Base-by-base conservation (phyloP, 2,888 invertebrate genomes). In the Dioctria linearis region DNA sequence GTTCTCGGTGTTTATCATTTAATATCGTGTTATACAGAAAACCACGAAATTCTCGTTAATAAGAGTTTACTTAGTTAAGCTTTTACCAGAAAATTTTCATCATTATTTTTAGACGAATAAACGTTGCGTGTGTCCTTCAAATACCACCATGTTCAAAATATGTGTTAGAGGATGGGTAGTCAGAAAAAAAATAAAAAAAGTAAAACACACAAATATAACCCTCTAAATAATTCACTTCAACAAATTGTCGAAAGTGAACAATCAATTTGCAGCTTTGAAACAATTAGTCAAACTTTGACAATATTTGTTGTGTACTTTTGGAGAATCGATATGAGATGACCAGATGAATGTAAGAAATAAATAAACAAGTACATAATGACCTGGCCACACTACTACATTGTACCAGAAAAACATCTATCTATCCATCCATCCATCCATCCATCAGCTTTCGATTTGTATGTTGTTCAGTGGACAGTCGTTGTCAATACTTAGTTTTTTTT, bases 1-100 rank as follows among this genome's bases (percentile, higher is more conserved):
- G 3, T 11, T 37, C 39, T 1, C 51, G 8, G 8, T 49, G 11
- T 49, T 49, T 11, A 6, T 9, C 51, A 49, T 49, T 49, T 6
- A 49, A 6, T 11, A 6, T 11, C 51, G 8, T 11, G 51, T 49
- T 2, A 9, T 13, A 40, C 69, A 69, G 37, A 37, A 4, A 5
- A 8, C 51, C 51, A 39, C 51, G 69, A 3, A 67, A 46, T 49
- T 43, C 51, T 51, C n/a, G n/a, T 49, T 69, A 69, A 51, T 69
- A 69, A 69, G 25, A 25, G 49, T 69, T 69, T 69, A n/a, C 69
- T 51, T 69, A 69, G 9, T 5, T 51, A 37, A 69, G 25, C 25
- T 25, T 25, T 25, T 25, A 25, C 25, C 25, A 25, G 25, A 25
- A 25, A 25, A 25, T 25, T 25, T 25, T 25, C 25, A 25, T 25